Evolutionary conservation across 2,888 invertebrate species (phyloP).

Genomic region (Ferdinandea cuprea): DNA sequence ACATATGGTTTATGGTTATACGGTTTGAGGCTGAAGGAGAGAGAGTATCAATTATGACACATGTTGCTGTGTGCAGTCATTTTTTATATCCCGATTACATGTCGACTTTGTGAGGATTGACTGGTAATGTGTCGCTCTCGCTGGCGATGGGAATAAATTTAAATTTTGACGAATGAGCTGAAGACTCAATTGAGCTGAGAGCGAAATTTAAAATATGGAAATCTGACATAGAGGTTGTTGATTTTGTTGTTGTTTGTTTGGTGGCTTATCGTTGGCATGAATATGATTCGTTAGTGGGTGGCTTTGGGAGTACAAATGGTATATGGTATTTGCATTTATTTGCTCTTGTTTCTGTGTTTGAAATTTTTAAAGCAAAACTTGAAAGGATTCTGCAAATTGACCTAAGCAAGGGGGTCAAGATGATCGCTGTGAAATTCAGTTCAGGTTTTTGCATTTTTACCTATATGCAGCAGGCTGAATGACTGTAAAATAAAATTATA

Average conservation of each 20-base stretch:
- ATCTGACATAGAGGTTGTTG: constrained; percentile 20
- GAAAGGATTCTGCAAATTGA: neutral
- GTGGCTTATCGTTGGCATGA: neutral
- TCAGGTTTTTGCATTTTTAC: too few relatives aligned
- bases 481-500: too few relatives aligned
- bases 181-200: neutral
- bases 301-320: too few relatives aligned
- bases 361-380: neutral
- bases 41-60: constrained; percentile 71
- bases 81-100: constrained; percentile 65
- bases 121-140: constrained; percentile 19
- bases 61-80: constrained; percentile 71
- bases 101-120: constrained; percentile 58
- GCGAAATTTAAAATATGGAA: constrained; percentile 40
- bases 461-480: too few relatives aligned
- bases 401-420: too few relatives aligned
- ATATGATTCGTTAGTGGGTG: neutral
- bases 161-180: constrained; percentile 40
- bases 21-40: constrained; percentile 47
- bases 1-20: too few relatives aligned
- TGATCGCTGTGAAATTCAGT: too few relatives aligned
- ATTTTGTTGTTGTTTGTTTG: constrained; percentile 4
- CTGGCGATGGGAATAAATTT: constrained; percentile 36
- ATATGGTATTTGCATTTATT: neutral
- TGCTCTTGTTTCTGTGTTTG: neutral